These are phyloP conservation scores for Lethenteron reissneri DNA, from an alignment of 2,113 vertebrate species.

Conservation along the genomic window DNA sequence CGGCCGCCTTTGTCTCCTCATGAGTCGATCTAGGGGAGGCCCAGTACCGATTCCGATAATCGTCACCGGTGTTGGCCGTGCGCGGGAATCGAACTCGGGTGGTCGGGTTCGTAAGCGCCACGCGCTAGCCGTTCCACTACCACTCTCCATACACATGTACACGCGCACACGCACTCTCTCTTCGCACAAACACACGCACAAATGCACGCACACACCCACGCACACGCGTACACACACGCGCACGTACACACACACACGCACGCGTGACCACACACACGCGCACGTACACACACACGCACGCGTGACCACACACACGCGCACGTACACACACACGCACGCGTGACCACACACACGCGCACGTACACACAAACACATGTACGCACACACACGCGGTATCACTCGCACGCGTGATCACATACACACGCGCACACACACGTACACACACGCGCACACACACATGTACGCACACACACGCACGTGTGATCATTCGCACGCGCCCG, in stretches of 20 bases:
- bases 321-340: background rate
- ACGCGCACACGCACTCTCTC: background rate
- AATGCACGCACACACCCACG: background rate
- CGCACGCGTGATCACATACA: background rate
- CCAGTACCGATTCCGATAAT: too few species aligned
- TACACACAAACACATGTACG: background rate
- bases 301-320: background rate
- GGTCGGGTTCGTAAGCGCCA: too few species aligned
- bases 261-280: background rate
- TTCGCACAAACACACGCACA: background rate
- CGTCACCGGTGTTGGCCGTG: too few species aligned
- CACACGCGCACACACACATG: background rate
- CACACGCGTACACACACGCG: background rate
- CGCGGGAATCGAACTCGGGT: too few species aligned
- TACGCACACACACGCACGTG: background rate
- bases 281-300: background rate
- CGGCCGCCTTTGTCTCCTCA: too few species aligned
- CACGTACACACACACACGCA: background rate
- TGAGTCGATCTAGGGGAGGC: too few species aligned
- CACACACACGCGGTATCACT: background rate
- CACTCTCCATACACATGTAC: background rate
- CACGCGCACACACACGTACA: background rate
- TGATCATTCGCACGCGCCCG: too few species aligned
- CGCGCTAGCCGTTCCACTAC: too few species aligned
- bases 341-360: background rate